Base-by-base conservation (phyloP, 1,140 invertebrate genomes). In the Oncopodura yosiiana region DNA sequence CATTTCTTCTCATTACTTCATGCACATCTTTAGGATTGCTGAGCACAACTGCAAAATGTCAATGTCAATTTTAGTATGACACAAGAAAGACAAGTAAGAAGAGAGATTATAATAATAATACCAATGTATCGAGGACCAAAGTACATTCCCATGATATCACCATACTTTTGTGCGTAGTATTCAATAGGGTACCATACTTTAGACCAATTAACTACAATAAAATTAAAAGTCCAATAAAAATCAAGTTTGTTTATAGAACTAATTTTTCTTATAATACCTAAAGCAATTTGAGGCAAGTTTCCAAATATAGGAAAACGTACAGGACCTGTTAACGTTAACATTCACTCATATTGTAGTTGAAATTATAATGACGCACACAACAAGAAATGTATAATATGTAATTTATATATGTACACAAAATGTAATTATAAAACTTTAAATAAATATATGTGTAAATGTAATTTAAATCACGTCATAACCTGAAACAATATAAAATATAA, bases 221-320 rank as follows among this genome's bases (percentile, higher is more conserved):
- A n/a, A n/a, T n/a, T n/a, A n/a, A n/a, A n/a, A n/a, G n/a, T n/a
- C n/a, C n/a, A n/a, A n/a, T n/a, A n/a, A n/a, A n/a, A n/a, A n/a
- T n/a, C n/a, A n/a, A n/a, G n/a, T n/a, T n/a, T n/a, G n/a, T n/a
- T n/a, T n/a, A n/a, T n/a, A n/a, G n/a, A n/a, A n/a, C n/a, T n/a
- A n/a, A n/a, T n/a, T n/a, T n/a, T n/a, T n/a, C n/a, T n/a, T n/a
- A n/a, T n/a, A n/a, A n/a, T n/a, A n/a, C n/a, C n/a, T 14, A 46
- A 19, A 11, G 56, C 56, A 24, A 58, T 58, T 46, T 58, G 56
- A 1, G 49, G 49, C n/a, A 58, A 32, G n/a, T 58, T 58, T 27
- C 56, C 56, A 21, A 58, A 12, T 30, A 58, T 32, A 1, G 34
- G 34, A 49, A 41, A 58, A 42, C 32, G 37, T n/a, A 46, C 52